Evolutionary conservation across 2,113 vertebrate species (phyloP), one percentile per base, ranked within the genome.

Genomic region (Caranx melampygus): DNA sequence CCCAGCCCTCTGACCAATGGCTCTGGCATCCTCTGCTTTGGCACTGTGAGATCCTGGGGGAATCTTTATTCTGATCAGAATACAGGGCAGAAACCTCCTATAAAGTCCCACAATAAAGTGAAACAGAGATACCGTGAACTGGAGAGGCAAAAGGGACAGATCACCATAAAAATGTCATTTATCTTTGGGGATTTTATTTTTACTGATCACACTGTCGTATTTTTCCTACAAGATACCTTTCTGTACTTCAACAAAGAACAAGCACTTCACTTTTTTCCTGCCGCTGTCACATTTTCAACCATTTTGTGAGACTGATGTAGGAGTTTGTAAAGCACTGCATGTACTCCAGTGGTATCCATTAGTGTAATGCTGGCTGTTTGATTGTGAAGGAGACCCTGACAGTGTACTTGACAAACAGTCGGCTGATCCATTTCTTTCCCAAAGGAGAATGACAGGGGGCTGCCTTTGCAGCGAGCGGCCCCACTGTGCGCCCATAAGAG

Each of bases 351-450:
- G 79, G 69, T 74, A 57, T 88, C 82, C 84, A 83, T 89, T 90
- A 87, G 84, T 63, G 81, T 66, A 81, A 83, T 59, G 83, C 75
- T 71, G 82, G 75, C 78, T 51, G 71, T 89, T 89, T 90, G 89
- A 88, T 91, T 90, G 86, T 75, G 75, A 73, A 83, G 84, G 85
- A 89, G 87, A 90, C 85, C 78, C 90, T 88, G 88, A 91, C 89
- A 87, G 89, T 78, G 78, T 62, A 81, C 88, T 90, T 90, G 89
- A 92, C 87, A 91, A 90, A 91, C 87, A 90, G 82, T 87, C 72
- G 65, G 74, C 87, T 83, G 90, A 94, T 93, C 88, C 89, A 92
- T 94, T 92, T 93, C 93, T 88, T 90, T 90, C 90, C 92, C 88
- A 83, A 88, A 93, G 87, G 85, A 85, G 87, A 82, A 75, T 89